Conservation (phyloP, 2,113 vertebrate genomes). For the Melierax canorus region DNA sequence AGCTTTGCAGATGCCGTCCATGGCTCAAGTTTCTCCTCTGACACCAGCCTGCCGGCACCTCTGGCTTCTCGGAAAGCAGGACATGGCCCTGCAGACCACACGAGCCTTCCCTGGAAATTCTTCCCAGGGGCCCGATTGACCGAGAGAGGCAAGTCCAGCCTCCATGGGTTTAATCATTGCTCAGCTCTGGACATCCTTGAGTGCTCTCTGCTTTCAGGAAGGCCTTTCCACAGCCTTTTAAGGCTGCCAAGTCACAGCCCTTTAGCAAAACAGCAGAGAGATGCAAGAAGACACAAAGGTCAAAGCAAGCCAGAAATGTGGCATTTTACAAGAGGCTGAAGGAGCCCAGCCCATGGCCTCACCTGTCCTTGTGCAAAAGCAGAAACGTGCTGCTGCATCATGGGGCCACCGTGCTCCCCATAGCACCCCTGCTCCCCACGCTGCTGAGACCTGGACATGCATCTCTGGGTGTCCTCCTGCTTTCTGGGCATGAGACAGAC, state of each 20-base stretch:
- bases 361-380: neutral
- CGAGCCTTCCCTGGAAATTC: neutral
- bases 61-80: neutral
- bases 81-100: neutral
- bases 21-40: neutral
- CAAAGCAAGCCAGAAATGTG: neutral
- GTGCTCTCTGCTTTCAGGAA: neutral
- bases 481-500: neutral
- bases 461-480: neutral
- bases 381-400: neutral
- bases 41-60: neutral
- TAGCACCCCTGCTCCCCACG: neutral
- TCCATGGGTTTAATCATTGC: neutral
- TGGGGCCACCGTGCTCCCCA: neutral
- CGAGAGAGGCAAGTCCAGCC: neutral
- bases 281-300: neutral
- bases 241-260: neutral
- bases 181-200: neutral
- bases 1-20: neutral
- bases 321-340: neutral
- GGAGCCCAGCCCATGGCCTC: neutral
- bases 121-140: neutral
- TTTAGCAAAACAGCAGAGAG: neutral
- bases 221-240: neutral
- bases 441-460: neutral